Evolutionary conservation across 2,113 vertebrate species (phyloP).

Genomic region (Thunnus maccoyii): DNA sequence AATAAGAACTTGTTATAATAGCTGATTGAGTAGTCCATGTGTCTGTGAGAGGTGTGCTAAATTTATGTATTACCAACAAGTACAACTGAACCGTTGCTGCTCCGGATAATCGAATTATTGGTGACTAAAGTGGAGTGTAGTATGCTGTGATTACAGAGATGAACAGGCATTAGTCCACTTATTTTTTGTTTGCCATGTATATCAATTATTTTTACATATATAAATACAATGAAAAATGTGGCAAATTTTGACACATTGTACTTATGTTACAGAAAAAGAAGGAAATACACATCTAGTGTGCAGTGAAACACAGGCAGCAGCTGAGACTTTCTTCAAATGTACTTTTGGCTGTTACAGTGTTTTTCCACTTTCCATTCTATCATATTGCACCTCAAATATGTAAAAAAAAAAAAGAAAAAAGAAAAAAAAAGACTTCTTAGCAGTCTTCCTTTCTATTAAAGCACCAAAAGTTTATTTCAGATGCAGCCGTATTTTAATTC

Average conservation of each 20-base stretch:
- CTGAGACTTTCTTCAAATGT: conserved; percentile 15
- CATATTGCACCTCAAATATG: conserved; percentile 35
- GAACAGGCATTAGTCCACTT: conserved; percentile 40
- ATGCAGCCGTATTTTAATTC: conserved; percentile 43
- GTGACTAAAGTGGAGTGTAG: conserved; percentile 24
- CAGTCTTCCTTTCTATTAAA: conserved; percentile 67
- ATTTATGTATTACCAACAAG: conserved; percentile 55
- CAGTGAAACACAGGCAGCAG: conserved; percentile 20
- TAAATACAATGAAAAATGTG: conserved; percentile 29
- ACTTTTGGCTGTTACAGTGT: conserved; percentile 7
- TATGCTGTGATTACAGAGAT: conserved; percentile 52
- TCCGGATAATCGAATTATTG: conserved; percentile 19
- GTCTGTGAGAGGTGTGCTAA: conserved; percentile 69
- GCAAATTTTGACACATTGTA: conserved; percentile 32
- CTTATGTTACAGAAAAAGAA: conserved; percentile 4
- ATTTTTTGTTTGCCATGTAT: conserved; percentile 19
- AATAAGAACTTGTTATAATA: conserved; percentile 49
- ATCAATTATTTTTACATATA: conserved; percentile 34
- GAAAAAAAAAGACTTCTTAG: conserved; percentile 36
- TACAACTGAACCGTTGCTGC: conserved; percentile 27
- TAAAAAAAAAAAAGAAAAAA: background rate
- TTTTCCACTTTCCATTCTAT: conserved; percentile 5
- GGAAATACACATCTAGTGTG: background rate
- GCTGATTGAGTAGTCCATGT: conserved; percentile 60
- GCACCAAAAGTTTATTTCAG: conserved; percentile 54